These are phyloP conservation scores for Characodon lateralis DNA, from an alignment of 2,797 vertebrate species.

Conservation along the genomic window DNA sequence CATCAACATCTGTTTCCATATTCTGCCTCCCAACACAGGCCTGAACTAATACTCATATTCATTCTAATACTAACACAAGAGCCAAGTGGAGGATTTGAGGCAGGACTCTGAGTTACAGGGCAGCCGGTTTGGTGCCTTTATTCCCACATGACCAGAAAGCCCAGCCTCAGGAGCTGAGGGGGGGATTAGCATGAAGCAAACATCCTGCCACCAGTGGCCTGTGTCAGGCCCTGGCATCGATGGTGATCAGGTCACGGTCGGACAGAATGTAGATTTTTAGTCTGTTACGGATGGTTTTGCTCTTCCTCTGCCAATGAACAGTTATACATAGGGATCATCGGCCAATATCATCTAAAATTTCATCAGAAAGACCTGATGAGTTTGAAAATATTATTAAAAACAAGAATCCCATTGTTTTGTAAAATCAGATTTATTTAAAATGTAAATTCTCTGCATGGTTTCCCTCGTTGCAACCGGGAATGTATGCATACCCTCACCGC, in stretches of 20 bases:
- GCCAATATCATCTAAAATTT: background rate
- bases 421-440: slow-evolving; percentile 23
- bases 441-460: slow-evolving; percentile 48
- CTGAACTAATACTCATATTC: slow-evolving; percentile 79
- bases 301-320: background rate
- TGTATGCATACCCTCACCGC: slow-evolving; percentile 50
- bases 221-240: slow-evolving; percentile 35
- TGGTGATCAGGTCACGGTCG: slow-evolving; percentile 38
- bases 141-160: slow-evolving; percentile 77
- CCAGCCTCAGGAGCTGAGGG: slow-evolving; percentile 65
- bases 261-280: slow-evolving; percentile 18
- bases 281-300: slow-evolving; percentile 7
- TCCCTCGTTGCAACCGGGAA: slow-evolving; percentile 47
- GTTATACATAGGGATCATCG: slow-evolving; percentile 3
- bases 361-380: slow-evolving; percentile 1
- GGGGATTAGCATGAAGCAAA: slow-evolving; percentile 72
- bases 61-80: slow-evolving; percentile 76
- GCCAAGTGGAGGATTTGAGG: slow-evolving; percentile 77
- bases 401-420: slow-evolving; percentile 13
- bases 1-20: slow-evolving; percentile 81
- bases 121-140: slow-evolving; percentile 72
- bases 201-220: slow-evolving; percentile 62
- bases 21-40: slow-evolving; percentile 78
- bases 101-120: slow-evolving; percentile 71
- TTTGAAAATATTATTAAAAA: slow-evolving; percentile 12